Base-by-base conservation (phyloP, 2,113 vertebrate species). In the Rostratula benghalensis region DNA sequence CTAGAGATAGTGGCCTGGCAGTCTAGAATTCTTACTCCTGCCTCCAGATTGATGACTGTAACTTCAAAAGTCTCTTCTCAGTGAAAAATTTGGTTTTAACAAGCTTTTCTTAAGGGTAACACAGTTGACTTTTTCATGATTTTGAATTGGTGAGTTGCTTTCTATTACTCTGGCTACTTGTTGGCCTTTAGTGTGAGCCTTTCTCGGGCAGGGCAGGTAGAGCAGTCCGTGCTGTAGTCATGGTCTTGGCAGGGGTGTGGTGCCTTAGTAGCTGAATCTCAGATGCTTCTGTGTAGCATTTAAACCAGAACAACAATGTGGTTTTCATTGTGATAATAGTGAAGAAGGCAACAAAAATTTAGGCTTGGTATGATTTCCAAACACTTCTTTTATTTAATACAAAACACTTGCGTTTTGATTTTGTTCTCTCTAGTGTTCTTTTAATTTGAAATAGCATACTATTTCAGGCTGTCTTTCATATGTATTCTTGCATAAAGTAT, bases 211-310 rank as follows among this genome's bases (percentile, higher is more conserved):
- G 53, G 4, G 45, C 23, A 54, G 46, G 46, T 4, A 35, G 21
- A 12, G 24, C 16, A 37, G 30, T 28, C 67, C 60, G 37, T 53
- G 22, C 14, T 41, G 33, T 28, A 33, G n/a, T 21, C 10, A 0
- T 14, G 31, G 56, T 81, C 59, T 51, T 14, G 20, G 33, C 53
- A 5, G 5, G 30, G 28, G 45, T 45, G 60, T n/a, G 10, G 22
- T 15, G 37, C n/a, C 81, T 17, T 54, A 51, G 21, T 8, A 41
- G 37, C 28, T 39, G 19, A 71, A 71, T 77, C 39, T n/a, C 25
- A 39, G 57, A 23, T 5, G 24, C 43, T 70, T 45, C 37, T 1
- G 0, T 22, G 11, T 20, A 88, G 39, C 3, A 0, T 78, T 65
- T 59, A 60, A 78, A 41, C 30, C 14, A 57, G 39, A 67, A 48